Evolutionary conservation across 2,113 vertebrate genomes (phyloP).

Genomic region (Seriola quinqueradiata): DNA sequence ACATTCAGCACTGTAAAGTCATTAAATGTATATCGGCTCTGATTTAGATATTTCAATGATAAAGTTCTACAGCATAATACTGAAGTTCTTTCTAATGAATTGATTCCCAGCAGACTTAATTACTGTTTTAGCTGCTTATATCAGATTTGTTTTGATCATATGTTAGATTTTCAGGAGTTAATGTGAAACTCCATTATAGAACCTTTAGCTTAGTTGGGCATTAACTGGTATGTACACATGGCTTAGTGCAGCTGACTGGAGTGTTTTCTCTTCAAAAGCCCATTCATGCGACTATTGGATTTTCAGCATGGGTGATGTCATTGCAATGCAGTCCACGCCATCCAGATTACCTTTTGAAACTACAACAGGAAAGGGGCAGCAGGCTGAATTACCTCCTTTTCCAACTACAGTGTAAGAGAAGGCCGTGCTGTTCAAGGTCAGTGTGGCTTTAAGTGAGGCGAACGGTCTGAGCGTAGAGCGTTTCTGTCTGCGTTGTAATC

Average conservation of each 20-base stretch:
- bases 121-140: neutral
- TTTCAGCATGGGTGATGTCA: constrained; percentile 61
- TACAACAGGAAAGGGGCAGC: constrained; percentile 50
- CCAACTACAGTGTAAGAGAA: constrained; percentile 8
- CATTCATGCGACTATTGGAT: constrained; percentile 44
- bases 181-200: constrained; percentile 7
- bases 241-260: constrained; percentile 38
- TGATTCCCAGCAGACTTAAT: neutral
- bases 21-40: neutral
- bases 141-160: constrained; percentile 6
- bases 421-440: constrained; percentile 41
- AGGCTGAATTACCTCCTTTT: constrained; percentile 41
- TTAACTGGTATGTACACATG: constrained; percentile 33
- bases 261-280: constrained; percentile 42
- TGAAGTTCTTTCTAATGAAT: neutral
- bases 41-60: neutral
- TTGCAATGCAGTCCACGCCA: constrained; percentile 47
- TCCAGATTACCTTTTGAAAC: constrained; percentile 57
- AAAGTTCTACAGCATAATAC: neutral
- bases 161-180: constrained; percentile 4
- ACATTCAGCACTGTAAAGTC: neutral
- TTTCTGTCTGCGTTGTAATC: neutral
- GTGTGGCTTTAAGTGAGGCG: constrained; percentile 11
- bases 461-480: constrained; percentile 9
- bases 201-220: constrained; percentile 24